These are phyloP conservation scores for Pteria penguin DNA, from an alignment of 2,888 invertebrate species.

Conservation along the genomic window DNA sequence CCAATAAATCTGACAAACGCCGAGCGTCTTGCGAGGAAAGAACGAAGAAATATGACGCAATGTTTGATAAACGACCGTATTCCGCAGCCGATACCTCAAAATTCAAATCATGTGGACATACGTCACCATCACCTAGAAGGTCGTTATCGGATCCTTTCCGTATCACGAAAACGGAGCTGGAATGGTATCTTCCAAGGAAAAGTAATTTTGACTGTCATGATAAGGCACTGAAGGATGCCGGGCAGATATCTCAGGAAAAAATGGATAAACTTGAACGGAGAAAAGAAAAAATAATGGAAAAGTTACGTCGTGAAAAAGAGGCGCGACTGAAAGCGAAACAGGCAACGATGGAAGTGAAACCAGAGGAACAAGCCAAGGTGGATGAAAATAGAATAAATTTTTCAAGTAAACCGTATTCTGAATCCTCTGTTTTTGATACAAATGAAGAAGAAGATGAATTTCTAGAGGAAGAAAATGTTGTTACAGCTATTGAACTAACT, in stretches of 20 bases:
- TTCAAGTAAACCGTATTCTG: slow-evolving; percentile 5
- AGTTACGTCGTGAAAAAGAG: slow-evolving; percentile 6
- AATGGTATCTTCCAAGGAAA: slow-evolving; percentile 61
- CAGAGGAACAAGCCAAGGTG: background rate
- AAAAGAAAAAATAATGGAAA: slow-evolving; percentile 13
- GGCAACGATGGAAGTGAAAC: background rate
- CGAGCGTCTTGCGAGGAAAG: background rate
- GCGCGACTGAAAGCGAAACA: slow-evolving; percentile 8
- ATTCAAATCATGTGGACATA: background rate
- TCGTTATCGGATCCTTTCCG: slow-evolving; percentile 4
- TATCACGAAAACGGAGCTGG: slow-evolving; percentile 52
- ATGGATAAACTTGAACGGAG: slow-evolving; percentile 9
- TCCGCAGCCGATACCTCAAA: slow-evolving; percentile 4
- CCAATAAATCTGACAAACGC: background rate
- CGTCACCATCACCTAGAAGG: background rate
- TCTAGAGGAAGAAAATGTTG: slow-evolving; percentile 7
- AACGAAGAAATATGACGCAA: background rate
- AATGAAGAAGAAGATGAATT: background rate
- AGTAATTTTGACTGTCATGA: slow-evolving; percentile 68
- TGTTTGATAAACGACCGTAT: background rate
- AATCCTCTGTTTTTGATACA: background rate
- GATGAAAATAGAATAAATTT: background rate
- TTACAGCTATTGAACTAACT: background rate
- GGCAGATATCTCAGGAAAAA: slow-evolving; percentile 44
- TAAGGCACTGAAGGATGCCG: slow-evolving; percentile 65